Conservation (phyloP, 2,888 invertebrate genomes). For the Incurvaria masculella region DNA sequence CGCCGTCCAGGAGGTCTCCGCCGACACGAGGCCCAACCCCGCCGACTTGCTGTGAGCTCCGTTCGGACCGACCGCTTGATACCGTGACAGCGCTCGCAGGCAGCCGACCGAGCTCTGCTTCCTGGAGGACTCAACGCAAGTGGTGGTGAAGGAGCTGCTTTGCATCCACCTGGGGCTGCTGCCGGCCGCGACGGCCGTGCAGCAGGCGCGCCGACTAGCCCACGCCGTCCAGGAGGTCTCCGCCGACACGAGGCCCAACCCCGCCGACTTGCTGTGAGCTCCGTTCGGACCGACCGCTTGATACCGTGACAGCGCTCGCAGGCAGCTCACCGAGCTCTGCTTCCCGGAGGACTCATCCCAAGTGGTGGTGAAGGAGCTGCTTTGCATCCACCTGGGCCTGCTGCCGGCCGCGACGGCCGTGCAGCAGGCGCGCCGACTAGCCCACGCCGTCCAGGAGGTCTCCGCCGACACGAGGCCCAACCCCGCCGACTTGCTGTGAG, state of each 20-base stretch:
- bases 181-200: conserved; percentile 82
- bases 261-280: conserved; percentile 50
- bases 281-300: too few species aligned
- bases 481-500: conserved; percentile 51
- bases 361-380: conserved; percentile 62
- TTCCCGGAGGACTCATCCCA: conserved; percentile 36
- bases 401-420: conserved; percentile 82
- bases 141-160: conserved; percentile 62
- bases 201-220: conserved; percentile 80
- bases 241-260: conserved; percentile 51
- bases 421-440: conserved; percentile 82
- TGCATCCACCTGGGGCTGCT: conserved; percentile 82
- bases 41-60: conserved; percentile 52
- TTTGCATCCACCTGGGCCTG: conserved; percentile 79
- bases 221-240: conserved; percentile 76
- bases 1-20: conserved; percentile 69
- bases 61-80: too few species aligned
- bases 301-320: too few species aligned
- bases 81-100: too few species aligned
- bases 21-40: conserved; percentile 51
- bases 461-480: conserved; percentile 57
- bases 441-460: conserved; percentile 76
- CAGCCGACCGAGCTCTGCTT: conserved; percentile 41
- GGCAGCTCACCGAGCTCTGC: conserved; percentile 38
- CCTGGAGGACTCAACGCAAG: conserved; percentile 33